Conservation (phyloP, 2,888 invertebrate species). For the Sinotaia quadrata region DNA sequence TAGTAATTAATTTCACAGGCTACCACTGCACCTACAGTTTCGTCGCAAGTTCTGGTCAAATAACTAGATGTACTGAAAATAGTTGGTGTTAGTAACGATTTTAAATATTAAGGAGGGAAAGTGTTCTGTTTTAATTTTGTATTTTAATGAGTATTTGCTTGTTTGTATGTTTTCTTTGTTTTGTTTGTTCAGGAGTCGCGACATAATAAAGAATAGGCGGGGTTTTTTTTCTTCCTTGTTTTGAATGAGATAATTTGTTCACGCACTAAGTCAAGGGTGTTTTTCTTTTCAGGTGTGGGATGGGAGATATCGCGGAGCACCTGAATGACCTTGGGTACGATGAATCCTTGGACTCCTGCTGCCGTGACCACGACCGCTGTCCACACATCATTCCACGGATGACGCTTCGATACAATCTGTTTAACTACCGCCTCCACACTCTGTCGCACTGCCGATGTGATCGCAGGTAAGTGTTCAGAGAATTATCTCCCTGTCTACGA, state of each 20-base stretch:
- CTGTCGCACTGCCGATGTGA: constrained; percentile 51
- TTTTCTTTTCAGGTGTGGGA: constrained; percentile 45
- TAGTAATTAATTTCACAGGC: too few species aligned
- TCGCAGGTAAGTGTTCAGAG: constrained; percentile 43
- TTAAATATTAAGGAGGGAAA: too few species aligned
- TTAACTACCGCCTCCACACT: constrained; percentile 49
- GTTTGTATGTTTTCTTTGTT: too few species aligned
- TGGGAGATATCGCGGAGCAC: constrained; percentile 47
- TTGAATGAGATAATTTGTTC: neutral
- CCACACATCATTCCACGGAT: constrained; percentile 43
- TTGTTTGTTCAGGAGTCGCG: too few species aligned
- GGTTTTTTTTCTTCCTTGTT: too few species aligned
- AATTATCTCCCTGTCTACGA: neutral
- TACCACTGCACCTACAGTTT: too few species aligned
- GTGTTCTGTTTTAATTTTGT: too few species aligned
- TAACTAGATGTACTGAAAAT: too few species aligned
- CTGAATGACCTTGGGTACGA: constrained; percentile 48
- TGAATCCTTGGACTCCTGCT: constrained; percentile 48
- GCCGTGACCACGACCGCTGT: constrained; percentile 53
- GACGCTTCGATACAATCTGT: constrained; percentile 43
- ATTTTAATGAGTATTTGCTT: too few species aligned
- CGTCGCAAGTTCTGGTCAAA: too few species aligned
- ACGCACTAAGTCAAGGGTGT: neutral
- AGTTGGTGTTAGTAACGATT: too few species aligned
- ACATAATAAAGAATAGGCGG: too few species aligned